Base-by-base conservation (phyloP, 2,797 vertebrate genomes). In the Lophotriccus pileatus region DNA sequence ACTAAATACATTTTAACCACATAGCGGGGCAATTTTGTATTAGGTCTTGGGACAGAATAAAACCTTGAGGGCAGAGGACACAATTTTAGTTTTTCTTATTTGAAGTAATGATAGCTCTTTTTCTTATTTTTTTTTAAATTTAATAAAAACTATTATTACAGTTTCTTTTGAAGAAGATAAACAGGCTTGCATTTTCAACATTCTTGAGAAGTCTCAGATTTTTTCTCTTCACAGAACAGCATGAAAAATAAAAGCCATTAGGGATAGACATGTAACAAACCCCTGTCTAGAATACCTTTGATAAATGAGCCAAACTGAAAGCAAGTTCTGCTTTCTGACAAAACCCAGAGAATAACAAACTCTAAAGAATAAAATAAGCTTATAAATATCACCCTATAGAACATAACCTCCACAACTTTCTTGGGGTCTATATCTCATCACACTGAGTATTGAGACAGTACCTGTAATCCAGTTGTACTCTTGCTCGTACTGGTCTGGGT, bases 401-500 rank as follows among this genome's bases (percentile, higher is more conserved):
- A 43, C 10, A 14, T n/a, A 81, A 50, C 22, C 12, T 20, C 3
- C 10, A 43, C 5, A 37, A 24, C 11, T 63, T 62, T 58, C 21
- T 82, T 67, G 63, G 63, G 58, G 11, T 59, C n/a, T 34, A 2
- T 58, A 39, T 5, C 8, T 76, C 25, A 56, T 68, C 32, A 32
- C 49, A 21, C 4, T 7, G 14, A 44, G 5, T 28, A 34, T 9
- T 43, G 18, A 43, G 43, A 43, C 18, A 19, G 7, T 43, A 43
- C 19, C 43, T 43, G 43, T 43, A 43, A 43, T 43, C 6, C 18
- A 19, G 17, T 43, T 43, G 43, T 19, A 14, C 18, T 53, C 28
- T 16, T 2, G 2, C 13, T 84, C 23, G 20, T 28, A 5, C 5
- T 67, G 34, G 18, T 56, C 8, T 4, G 0, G 4, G 25, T 70